Conservation (phyloP, 2,888 invertebrate species). For the Drosophila histrio region DNA sequence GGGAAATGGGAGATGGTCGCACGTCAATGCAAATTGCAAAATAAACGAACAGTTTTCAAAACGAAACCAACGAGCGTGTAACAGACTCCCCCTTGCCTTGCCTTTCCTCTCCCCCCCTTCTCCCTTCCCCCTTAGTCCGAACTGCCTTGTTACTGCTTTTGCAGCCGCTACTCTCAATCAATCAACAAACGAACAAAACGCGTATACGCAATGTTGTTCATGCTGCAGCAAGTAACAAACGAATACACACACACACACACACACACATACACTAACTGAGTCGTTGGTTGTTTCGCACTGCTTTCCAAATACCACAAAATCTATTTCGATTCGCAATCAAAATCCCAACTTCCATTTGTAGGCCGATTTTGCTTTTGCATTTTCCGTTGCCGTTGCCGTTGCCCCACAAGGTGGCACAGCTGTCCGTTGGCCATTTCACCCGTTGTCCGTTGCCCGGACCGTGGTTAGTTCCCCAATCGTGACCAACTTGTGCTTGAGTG, state of each 20-base stretch:
- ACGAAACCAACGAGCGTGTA: slow-evolving; percentile 51
- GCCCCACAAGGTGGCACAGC: slow-evolving; percentile 32
- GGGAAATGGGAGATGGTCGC: slow-evolving; percentile 15
- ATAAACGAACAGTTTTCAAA: slow-evolving; percentile 56
- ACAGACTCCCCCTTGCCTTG: slow-evolving; percentile 25
- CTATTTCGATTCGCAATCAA: slow-evolving; percentile 82
- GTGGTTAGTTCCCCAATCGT: slow-evolving; percentile 66
- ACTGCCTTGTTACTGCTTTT: slow-evolving; percentile 3
- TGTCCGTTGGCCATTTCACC: slow-evolving; percentile 17
- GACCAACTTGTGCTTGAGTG: slow-evolving; percentile 82
- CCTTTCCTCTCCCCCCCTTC: neutral
- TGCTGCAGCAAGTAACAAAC: slow-evolving; percentile 70
- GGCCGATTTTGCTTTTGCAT: slow-evolving; percentile 50
- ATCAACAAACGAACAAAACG: slow-evolving; percentile 78
- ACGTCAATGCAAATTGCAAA: slow-evolving; percentile 55
- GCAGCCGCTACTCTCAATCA: slow-evolving; percentile 59
- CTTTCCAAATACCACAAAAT: slow-evolving; percentile 81
- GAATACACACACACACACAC: slow-evolving; percentile 46
- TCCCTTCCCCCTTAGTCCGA: neutral
- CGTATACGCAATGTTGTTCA: slow-evolving; percentile 75
- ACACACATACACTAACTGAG: slow-evolving; percentile 9
- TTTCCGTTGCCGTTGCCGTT: slow-evolving; percentile 17
- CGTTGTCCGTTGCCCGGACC: slow-evolving; percentile 15
- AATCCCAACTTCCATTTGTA: slow-evolving; percentile 82
- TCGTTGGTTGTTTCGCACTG: slow-evolving; percentile 58